Conservation (phyloP, 1,140 invertebrate genomes). For the Panagrolaimus sp. region DNA sequence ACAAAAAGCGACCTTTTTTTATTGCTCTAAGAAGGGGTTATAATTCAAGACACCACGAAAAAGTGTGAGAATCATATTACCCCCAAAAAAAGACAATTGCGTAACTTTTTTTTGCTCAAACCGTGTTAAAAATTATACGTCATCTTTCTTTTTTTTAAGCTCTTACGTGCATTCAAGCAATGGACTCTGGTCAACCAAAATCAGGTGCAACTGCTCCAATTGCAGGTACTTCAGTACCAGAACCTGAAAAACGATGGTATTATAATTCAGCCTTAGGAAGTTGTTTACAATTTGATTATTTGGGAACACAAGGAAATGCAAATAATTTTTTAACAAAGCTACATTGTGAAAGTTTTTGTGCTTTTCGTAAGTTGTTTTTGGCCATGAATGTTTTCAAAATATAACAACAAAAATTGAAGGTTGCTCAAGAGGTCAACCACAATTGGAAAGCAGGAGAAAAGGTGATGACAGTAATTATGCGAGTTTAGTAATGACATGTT, state of each 20-base stretch:
- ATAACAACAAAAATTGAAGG: constrained; percentile 29
- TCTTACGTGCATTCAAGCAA: constrained; percentile 43
- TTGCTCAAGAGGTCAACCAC: constrained; percentile 43
- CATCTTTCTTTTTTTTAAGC: constrained; percentile 18
- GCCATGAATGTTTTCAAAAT: constrained; percentile 27
- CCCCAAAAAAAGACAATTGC: too few species aligned
- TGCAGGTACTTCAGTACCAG: not conserved
- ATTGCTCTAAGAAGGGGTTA: not conserved
- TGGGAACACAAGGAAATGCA: constrained; percentile 40
- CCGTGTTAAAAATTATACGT: too few species aligned
- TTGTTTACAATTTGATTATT: constrained; percentile 39
- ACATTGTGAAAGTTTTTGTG: constrained; percentile 32
- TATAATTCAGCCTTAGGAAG: constrained; percentile 34
- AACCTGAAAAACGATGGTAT: constrained; percentile 38
- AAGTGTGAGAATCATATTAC: not conserved
- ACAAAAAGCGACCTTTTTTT: not conserved
- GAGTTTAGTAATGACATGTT: constrained; percentile 22
- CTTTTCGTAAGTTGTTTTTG: constrained; percentile 26
- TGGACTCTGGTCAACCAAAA: constrained; percentile 37
- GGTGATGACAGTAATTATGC: constrained; percentile 13
- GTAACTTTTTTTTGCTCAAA: too few species aligned
- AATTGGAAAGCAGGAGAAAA: constrained; percentile 21
- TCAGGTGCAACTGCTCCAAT: not conserved
- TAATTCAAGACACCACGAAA: not conserved
- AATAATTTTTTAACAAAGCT: constrained; percentile 42